Base-by-base conservation (phyloP, 2,113 vertebrate genomes). In the Osmerus mordax region DNA sequence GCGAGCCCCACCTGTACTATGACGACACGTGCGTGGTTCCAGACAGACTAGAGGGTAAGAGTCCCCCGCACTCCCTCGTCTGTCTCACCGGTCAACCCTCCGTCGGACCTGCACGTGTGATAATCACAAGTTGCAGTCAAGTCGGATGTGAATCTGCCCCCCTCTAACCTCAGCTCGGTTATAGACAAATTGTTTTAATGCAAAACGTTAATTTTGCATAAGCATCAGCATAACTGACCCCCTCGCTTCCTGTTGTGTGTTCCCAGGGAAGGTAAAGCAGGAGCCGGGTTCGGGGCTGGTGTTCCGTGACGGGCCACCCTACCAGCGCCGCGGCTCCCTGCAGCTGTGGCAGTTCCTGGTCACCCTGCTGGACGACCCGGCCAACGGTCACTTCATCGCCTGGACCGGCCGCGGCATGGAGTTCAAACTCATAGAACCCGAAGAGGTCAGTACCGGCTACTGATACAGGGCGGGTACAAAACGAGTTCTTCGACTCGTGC, bases 271-370 rank as follows among this genome's bases (percentile, higher is more conserved):
- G 87, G 90, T 94, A 82, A 97, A 97, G 87, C 95, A 95, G 83
- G 96, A 97, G 84, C 32, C 64, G 6, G 25, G 25, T 47, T 47
- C 41, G 9, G 91, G 92, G 63, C 87, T 90, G 13, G 78, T 91
- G 82, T 95, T 94, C 71, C 91, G 93, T 0, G 95, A 95, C 67
- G 94, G 92, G 1, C 92, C 96, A 72, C 95, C 95, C 0, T 98
- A 97, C 82, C 96, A 98, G 89, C 91, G 96, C 1, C 92, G 96
- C 0, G 96, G 96, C 51, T 98, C 96, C 15, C 92, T 98, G 78
- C 96, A 98, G 89, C 94, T 98, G 72, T 98, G 96, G 96, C 96
- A 98, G 91, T 98, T 98, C 86, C 90, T 98, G 62, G 95, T 98
- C 74, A 96, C 96, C 0, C 93, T 98, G 62, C 89, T 98, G 67